These are phyloP conservation scores for Colius striatus DNA, from an alignment of 2,113 vertebrate species.

Conservation along the genomic window DNA sequence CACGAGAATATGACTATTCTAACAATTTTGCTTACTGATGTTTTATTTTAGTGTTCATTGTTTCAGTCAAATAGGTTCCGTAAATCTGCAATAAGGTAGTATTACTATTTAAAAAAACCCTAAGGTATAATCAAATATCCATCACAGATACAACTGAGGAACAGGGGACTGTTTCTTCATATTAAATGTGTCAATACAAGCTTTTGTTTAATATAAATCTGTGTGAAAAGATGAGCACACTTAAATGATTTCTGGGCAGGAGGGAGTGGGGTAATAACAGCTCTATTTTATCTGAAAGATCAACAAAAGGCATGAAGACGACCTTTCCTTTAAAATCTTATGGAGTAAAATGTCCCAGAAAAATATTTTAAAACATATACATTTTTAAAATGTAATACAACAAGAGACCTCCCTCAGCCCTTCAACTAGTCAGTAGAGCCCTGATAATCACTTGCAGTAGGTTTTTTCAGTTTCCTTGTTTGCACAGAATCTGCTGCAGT, in stretches of 20 bases:
- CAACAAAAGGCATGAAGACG: neutral
- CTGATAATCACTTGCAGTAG: neutral
- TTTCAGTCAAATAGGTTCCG: neutral
- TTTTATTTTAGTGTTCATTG: neutral
- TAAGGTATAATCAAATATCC: neutral
- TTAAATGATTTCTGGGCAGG: neutral
- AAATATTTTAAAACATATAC: rapidly evolving
- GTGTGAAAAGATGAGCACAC: neutral
- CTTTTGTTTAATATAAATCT: neutral
- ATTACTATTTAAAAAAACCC: neutral
- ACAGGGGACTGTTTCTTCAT: neutral
- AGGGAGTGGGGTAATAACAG: neutral
- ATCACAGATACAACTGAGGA: neutral
- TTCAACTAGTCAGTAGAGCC: neutral
- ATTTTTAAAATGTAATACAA: neutral
- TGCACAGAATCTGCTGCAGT: neutral
- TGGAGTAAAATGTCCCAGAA: neutral
- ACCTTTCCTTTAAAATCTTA: neutral
- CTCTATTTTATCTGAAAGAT: neutral
- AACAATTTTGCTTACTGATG: neutral
- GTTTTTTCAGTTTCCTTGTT: neutral
- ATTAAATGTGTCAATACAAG: neutral
- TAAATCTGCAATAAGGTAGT: neutral
- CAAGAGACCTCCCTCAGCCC: neutral
- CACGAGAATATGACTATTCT: neutral